These are phyloP conservation scores for Morinoia aosen DNA, from an alignment of 2,888 invertebrate species.

Conservation along the genomic window DNA sequence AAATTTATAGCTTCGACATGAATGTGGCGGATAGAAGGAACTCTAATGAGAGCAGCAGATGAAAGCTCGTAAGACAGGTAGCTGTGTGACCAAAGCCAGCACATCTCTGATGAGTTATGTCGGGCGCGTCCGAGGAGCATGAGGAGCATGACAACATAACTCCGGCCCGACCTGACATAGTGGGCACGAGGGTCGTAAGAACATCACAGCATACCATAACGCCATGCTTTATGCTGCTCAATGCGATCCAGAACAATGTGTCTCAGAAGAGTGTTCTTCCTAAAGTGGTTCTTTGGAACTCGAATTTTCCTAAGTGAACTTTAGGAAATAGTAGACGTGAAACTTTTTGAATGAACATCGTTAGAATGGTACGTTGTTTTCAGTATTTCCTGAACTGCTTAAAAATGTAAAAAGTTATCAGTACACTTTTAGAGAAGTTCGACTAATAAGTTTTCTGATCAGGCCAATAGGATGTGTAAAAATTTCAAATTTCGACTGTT, in stretches of 20 bases:
- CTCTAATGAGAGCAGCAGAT: neutral
- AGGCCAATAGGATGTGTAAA: no score
- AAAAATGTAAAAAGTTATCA: neutral
- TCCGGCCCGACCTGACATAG: neutral
- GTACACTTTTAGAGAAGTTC: neutral
- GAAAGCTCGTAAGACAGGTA: slow-evolving; percentile 23
- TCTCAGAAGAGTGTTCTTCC: neutral
- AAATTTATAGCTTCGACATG: neutral
- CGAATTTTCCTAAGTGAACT: neutral
- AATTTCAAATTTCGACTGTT: no score
- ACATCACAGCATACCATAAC: neutral
- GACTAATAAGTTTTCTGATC: no score
- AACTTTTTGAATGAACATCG: neutral
- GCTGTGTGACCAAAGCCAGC: neutral
- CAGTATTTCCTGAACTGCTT: neutral
- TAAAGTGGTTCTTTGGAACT: neutral
- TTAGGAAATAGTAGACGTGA: neutral
- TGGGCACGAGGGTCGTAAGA: neutral
- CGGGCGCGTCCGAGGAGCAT: neutral
- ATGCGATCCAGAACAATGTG: neutral
- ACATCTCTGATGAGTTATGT: neutral
- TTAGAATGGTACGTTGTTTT: neutral
- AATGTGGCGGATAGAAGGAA: neutral
- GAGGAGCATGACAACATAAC: neutral
- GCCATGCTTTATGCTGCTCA: neutral